phyloP scores from a whole-genome alignment of 2,888 invertebrate genomes.

The Proisotoma minuta region DNA sequence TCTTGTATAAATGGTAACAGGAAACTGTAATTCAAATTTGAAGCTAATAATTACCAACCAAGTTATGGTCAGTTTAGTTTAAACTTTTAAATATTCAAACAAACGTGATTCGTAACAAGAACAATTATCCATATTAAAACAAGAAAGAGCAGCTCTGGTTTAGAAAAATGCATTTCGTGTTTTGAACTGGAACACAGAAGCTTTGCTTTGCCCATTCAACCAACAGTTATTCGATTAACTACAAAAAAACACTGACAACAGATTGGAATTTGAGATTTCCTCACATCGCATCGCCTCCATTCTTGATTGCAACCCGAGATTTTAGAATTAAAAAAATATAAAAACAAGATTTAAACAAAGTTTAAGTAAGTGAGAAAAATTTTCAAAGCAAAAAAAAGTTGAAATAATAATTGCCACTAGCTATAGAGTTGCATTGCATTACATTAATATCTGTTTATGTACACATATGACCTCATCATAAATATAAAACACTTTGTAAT shows the following conservation, averaged over 20 bases:
- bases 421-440: no score
- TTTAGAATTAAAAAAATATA: not conserved
- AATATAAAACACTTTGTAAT: no score
- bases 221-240: slow-evolving; percentile 15
- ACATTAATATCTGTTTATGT: no score
- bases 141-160: not conserved
- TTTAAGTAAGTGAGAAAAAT: slow-evolving; percentile 5
- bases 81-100: slow-evolving; percentile 2
- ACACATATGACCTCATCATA: no score
- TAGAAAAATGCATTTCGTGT: not conserved
- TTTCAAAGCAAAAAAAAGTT: slow-evolving; percentile 30
- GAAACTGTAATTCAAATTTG: slow-evolving; percentile 2
- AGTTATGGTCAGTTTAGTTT: not conserved
- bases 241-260: not conserved
- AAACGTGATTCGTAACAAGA: not conserved
- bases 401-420: slow-evolving; percentile 45
- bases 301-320: not conserved
- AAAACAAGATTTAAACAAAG: slow-evolving; percentile 1
- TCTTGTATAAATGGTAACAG: not conserved
- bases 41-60: slow-evolving; percentile 1
- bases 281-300: not conserved
- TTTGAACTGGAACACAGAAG: not conserved
- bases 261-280: slow-evolving; percentile 24
- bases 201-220: not conserved
- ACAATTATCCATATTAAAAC: not conserved